Conservation (phyloP, 2,888 invertebrate species). For the Cerceris ruficornis region DNA sequence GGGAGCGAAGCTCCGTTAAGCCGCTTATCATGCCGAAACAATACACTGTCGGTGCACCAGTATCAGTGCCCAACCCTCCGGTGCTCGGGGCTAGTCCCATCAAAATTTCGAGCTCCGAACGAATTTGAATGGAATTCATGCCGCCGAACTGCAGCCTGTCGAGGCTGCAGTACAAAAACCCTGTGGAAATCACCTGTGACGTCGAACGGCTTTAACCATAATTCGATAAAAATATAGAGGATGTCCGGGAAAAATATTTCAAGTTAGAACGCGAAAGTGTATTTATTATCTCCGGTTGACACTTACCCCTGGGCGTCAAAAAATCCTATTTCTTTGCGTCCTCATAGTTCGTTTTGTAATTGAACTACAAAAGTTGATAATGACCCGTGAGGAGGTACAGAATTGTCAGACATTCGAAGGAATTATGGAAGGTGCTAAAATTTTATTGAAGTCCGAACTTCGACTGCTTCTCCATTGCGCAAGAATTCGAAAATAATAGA, state of each 20-base stretch:
- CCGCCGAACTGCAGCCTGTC: conserved; percentile 65
- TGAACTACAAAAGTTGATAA: no score
- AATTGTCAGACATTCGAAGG: no score
- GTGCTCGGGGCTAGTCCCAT: conserved; percentile 70
- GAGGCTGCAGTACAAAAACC: conserved; percentile 53
- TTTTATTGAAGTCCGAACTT: no score
- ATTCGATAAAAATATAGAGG: conserved; percentile 20
- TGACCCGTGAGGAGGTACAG: no score
- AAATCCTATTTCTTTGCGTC: no score
- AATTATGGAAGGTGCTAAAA: no score
- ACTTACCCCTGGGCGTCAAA: no score
- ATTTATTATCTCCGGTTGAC: no score
- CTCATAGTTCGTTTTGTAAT: no score
- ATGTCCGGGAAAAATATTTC: not conserved
- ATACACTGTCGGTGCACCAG: conserved; percentile 82
- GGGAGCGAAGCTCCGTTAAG: conserved; percentile 80
- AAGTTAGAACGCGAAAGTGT: no score
- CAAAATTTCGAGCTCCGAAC: conserved; percentile 78
- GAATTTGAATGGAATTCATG: conserved; percentile 75
- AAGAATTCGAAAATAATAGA: not conserved
- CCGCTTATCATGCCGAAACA: conserved; percentile 82
- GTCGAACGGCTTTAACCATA: conserved; percentile 41
- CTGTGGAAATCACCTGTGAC: conserved; percentile 47
- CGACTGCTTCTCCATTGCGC: no score
- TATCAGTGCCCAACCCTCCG: conserved; percentile 77